Conservation (phyloP, 2,888 invertebrate species). For the Mimas tiliae region DNA sequence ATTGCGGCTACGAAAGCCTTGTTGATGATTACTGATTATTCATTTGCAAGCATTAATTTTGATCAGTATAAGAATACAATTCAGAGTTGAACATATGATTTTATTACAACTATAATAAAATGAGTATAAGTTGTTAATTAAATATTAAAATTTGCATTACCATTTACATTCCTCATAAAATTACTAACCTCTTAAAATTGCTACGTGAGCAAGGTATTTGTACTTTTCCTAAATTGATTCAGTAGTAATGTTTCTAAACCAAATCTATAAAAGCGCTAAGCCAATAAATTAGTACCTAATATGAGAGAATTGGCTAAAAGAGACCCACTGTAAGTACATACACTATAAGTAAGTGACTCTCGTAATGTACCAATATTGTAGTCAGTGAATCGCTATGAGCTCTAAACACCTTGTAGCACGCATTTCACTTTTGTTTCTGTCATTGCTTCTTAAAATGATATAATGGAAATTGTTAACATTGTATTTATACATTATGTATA, state of each 20-base stretch:
- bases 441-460: neutral
- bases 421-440: neutral
- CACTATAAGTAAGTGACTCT: slow-evolving; percentile 44
- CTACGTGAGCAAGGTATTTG: slow-evolving; percentile 81
- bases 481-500: neutral
- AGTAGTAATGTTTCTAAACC: slow-evolving; percentile 52
- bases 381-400: slow-evolving; percentile 48
- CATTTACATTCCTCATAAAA: slow-evolving; percentile 59
- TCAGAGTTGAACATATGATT: slow-evolving; percentile 59
- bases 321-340: slow-evolving; percentile 65
- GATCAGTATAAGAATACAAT: slow-evolving; percentile 47
- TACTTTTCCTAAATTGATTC: slow-evolving; percentile 69
- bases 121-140: slow-evolving; percentile 71
- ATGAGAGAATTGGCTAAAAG: slow-evolving; percentile 60
- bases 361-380: slow-evolving; percentile 50
- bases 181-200: slow-evolving; percentile 70
- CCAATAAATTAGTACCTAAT: slow-evolving; percentile 64
- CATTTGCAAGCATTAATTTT: slow-evolving; percentile 64
- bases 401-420: slow-evolving; percentile 19
- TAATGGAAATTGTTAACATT: neutral
- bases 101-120: slow-evolving; percentile 63
- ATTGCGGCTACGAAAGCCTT: slow-evolving; percentile 60
- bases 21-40: slow-evolving; percentile 47
- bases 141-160: slow-evolving; percentile 56
- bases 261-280: slow-evolving; percentile 53